Evolutionary conservation across 2,797 vertebrate species (phyloP).

Genomic region (Pseudochaenichthys georgianus): DNA sequence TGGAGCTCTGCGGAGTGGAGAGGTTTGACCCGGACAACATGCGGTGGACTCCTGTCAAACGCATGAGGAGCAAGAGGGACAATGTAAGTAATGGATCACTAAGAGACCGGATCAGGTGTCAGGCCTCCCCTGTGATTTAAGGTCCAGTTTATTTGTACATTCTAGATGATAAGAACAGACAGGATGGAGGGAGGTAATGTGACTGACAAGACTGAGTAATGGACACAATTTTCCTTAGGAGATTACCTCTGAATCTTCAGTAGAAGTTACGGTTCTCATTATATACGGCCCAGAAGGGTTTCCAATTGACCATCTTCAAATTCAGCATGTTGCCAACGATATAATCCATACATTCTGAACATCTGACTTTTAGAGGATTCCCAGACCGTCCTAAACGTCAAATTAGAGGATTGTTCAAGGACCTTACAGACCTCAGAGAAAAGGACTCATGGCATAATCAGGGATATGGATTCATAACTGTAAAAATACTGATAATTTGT

Average conservation of each 20-base stretch:
- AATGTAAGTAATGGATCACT: slow-evolving; percentile 54
- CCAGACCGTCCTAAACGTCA: too few relatives aligned
- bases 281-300: too few relatives aligned
- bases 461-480: too few relatives aligned
- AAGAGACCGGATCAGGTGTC: background rate
- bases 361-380: too few relatives aligned
- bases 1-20: slow-evolving; percentile 70
- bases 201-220: background rate
- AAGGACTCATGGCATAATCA: too few relatives aligned
- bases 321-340: too few relatives aligned
- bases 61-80: slow-evolving; percentile 72
- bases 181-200: background rate
- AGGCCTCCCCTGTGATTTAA: slow-evolving; percentile 1
- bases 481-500: too few relatives aligned
- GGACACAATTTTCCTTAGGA: background rate
- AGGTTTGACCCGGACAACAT: slow-evolving; percentile 61
- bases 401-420: too few relatives aligned
- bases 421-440: too few relatives aligned
- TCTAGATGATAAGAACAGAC: background rate
- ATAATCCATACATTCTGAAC: too few relatives aligned
- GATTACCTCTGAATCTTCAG: background rate
- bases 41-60: slow-evolving; percentile 62
- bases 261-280: background rate
- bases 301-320: too few relatives aligned
- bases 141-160: slow-evolving; percentile 11